phyloP scores from a whole-genome alignment of 1,140 invertebrate genomes.

The Drosophila sturtevanti region DNA sequence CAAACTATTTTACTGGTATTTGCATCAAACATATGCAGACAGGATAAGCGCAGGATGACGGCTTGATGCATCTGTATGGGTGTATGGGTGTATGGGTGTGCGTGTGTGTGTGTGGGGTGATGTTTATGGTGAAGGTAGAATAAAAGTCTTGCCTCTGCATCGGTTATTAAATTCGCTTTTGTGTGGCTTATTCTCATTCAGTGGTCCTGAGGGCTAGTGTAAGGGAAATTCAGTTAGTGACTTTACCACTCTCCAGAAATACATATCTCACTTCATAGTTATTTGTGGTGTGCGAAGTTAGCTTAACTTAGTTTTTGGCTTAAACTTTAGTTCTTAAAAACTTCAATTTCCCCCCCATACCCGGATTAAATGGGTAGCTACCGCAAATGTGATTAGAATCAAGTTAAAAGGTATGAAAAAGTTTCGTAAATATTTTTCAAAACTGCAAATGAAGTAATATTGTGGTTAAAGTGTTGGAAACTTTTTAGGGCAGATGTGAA shows the following conservation, averaged over 20 bases:
- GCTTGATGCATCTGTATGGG: background rate
- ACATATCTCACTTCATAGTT: conserved; percentile 37
- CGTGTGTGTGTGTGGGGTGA: background rate
- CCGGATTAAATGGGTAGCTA: background rate
- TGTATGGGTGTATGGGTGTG: background rate
- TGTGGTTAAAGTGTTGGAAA: too few species aligned
- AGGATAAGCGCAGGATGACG: conserved; percentile 51
- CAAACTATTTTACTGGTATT: conserved; percentile 56
- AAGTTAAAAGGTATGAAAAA: conserved; percentile 10
- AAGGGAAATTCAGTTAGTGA: conserved; percentile 3
- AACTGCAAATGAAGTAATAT: too few species aligned
- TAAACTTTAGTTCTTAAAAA: conserved; percentile 32
- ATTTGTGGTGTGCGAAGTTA: conserved; percentile 59
- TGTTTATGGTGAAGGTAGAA: background rate
- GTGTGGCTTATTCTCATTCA: conserved; percentile 9
- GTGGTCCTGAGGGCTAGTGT: background rate
- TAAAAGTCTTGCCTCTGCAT: conserved; percentile 18
- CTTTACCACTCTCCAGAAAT: conserved; percentile 14
- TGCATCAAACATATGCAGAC: conserved; percentile 66
- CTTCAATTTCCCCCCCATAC: conserved; percentile 32
- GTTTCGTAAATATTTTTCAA: background rate
- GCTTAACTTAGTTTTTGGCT: conserved; percentile 57
- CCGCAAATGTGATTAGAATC: conserved; percentile 45
- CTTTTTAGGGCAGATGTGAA: too few species aligned
- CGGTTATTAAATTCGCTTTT: conserved; percentile 51